These are phyloP conservation scores for Hyphantria cunea DNA, from an alignment of 1,140 invertebrate genomes.

Conservation along the genomic window DNA sequence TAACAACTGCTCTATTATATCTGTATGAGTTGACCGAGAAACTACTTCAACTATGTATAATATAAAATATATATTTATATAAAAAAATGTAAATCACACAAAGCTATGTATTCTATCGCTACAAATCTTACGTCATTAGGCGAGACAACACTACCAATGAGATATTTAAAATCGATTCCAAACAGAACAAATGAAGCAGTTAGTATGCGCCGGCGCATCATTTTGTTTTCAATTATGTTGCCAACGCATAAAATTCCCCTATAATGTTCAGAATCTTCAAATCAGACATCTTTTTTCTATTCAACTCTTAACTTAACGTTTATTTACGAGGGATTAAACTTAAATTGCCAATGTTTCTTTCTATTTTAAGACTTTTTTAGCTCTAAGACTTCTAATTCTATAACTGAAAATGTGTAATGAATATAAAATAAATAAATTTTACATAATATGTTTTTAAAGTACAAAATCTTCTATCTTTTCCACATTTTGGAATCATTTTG, in stretches of 20 bases:
- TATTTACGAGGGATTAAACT: background rate
- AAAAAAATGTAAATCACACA: conserved; percentile 4
- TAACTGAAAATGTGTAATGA: too few species aligned
- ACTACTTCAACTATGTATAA: background rate
- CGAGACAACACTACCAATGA: conserved; percentile 18
- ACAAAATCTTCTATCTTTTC: too few species aligned
- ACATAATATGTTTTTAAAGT: too few species aligned
- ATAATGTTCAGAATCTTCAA: conserved; percentile 12
- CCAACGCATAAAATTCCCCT: conserved; percentile 24
- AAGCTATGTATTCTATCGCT: background rate
- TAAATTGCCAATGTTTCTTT: too few species aligned
- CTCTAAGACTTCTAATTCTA: too few species aligned
- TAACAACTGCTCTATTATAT: background rate
- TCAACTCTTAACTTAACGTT: background rate
- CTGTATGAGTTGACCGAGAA: background rate
- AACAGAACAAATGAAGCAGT: conserved; percentile 38
- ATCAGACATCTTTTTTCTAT: conserved; percentile 2
- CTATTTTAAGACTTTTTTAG: too few species aligned
- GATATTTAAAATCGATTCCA: conserved; percentile 24
- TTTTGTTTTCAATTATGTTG: conserved; percentile 29
- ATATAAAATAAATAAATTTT: too few species aligned
- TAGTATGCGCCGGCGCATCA: conserved; percentile 37
- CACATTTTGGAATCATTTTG: too few species aligned
- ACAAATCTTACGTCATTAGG: conserved; percentile 26
- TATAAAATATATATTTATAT: background rate